Percentiles rank a stretch among this genome's conserved stretches.
These are phyloP conservation scores for Blastomussa wellsi DNA, from an alignment of 92 coral and sea anemone species.

Conservation along the genomic window DNA sequence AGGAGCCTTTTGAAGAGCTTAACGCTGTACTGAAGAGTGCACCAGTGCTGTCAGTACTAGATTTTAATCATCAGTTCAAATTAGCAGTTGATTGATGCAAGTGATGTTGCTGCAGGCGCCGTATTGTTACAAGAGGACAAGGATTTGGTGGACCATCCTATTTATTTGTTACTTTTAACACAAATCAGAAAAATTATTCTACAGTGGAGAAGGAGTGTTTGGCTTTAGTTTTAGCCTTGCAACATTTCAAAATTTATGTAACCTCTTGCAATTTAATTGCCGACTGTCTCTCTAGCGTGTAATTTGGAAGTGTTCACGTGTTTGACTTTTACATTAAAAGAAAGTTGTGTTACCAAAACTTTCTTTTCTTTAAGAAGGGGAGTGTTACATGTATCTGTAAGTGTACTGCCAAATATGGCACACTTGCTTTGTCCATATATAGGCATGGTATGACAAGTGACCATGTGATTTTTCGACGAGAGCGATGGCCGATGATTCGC, in stretches of 20 bases:
- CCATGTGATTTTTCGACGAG: too few relatives aligned
- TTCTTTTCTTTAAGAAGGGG: too few relatives aligned
- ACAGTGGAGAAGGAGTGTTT: slow-evolving; percentile 20
- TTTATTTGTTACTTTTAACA: slow-evolving; percentile 40
- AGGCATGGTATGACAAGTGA: too few relatives aligned
- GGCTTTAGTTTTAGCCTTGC: slow-evolving; percentile 17
- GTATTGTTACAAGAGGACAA: slow-evolving; percentile 57
- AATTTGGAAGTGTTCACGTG: too few relatives aligned
- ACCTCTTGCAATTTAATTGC: not conserved
- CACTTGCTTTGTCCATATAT: too few relatives aligned
- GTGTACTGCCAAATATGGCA: too few relatives aligned
- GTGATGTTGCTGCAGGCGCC: slow-evolving; percentile 60
- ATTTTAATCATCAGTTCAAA: slow-evolving; percentile 43
- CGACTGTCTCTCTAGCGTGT: too few relatives aligned
- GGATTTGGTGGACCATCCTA: slow-evolving; percentile 44
- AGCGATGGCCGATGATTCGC: too few relatives aligned
- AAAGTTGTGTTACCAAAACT: too few relatives aligned
- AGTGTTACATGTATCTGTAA: too few relatives aligned
- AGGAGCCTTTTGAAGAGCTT: slow-evolving; percentile 51
- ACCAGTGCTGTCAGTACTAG: slow-evolving; percentile 61
- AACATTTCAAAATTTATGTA: not conserved
- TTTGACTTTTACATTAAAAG: too few relatives aligned
- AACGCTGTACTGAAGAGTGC: slow-evolving; percentile 54
- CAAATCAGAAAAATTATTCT: slow-evolving; percentile 17
- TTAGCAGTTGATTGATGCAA: slow-evolving; percentile 66